Evolutionary conservation across 2,797 vertebrate species (phyloP), one percentile per base, ranked within the genome.

Genomic region (Lophotriccus pileatus): DNA sequence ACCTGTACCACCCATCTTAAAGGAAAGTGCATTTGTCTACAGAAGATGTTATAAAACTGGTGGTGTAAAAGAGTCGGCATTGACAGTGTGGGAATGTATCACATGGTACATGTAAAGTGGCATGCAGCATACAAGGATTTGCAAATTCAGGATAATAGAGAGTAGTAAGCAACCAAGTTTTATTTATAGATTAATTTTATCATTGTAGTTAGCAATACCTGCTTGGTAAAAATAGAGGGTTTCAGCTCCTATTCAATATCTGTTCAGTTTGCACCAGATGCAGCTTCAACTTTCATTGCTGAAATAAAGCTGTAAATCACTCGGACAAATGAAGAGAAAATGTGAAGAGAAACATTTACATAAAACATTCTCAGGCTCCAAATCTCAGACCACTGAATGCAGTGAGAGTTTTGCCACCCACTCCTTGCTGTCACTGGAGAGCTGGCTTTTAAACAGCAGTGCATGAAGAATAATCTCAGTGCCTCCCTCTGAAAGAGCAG

Each of bases 301-400:
- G 47, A 96, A 96, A 68, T 80, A 76, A 95, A 96, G 63, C 81
- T 96, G 72, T 85, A 94, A 90, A 91, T 91, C 82, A 75, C 87
- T 92, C 73, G 67, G 89, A 88, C 83, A 95, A 92, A 95, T 74
- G 73, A 96, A 94, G 59, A 87, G 81, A 89, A 91, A 91, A 95
- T 90, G 93, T 83, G 90, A 95, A 83, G 72, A 91, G 76, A 95
- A 94, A 90, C 95, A 90, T 97, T 95, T 94, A 94, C 73, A 76
- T 94, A 55, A 94, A 95, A 80, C 55, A 75, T 94, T 86, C 47
- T 34, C 62, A 87, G 79, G 62, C 84, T 95, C 79, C 72, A 93
- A 64, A 95, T 95, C 94, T 93, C 89, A 95, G 96, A 76, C 73
- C 89, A 94, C 68, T 60, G 81, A 90, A 93, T 87, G 87, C 75